Percentiles rank a stretch among this genome's conserved stretches.
These are phyloP conservation scores for Xyrauchen texanus DNA, from an alignment of 2,113 vertebrate species.

Conservation along the genomic window DNA sequence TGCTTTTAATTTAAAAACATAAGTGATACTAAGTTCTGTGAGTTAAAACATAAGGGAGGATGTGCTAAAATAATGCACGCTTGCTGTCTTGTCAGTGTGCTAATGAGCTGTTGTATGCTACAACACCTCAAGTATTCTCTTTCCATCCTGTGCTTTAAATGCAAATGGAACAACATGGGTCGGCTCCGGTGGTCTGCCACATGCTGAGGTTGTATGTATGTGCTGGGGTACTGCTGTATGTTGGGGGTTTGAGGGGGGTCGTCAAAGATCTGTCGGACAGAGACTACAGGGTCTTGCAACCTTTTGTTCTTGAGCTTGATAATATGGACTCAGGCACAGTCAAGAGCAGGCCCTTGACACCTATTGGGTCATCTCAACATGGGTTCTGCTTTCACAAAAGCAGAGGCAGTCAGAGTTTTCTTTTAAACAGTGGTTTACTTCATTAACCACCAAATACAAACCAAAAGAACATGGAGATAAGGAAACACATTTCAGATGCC, in stretches of 20 bases:
- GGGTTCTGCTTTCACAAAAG: slow-evolving; percentile 30
- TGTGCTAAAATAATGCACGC: no score
- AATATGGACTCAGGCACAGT: slow-evolving; percentile 58
- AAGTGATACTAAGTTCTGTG: no score
- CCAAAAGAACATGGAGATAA: slow-evolving; percentile 29
- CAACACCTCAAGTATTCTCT: slow-evolving; percentile 15
- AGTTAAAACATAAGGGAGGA: no score
- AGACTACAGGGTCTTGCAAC: slow-evolving; percentile 55
- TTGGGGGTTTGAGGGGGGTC: slow-evolving; percentile 44
- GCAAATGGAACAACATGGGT: slow-evolving; percentile 77
- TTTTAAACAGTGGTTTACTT: slow-evolving; percentile 36
- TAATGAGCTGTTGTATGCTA: slow-evolving; percentile 18
- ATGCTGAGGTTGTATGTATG: slow-evolving; percentile 64
- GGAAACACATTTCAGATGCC: slow-evolving; percentile 15
- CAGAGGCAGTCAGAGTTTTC: slow-evolving; percentile 8
- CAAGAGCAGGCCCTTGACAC: slow-evolving; percentile 57
- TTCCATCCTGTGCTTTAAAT: slow-evolving; percentile 73
- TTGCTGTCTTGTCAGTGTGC: not conserved
- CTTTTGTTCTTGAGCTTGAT: slow-evolving; percentile 79
- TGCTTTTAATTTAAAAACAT: no score
- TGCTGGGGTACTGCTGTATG: slow-evolving; percentile 47
- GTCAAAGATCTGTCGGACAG: slow-evolving; percentile 53
- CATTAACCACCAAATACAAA: slow-evolving; percentile 41
- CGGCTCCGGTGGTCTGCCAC: slow-evolving; percentile 84
- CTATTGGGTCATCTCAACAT: slow-evolving; percentile 53